These are phyloP conservation scores for Bergia puertoricense DNA, from an alignment of 92 coral and sea anemone species.

Conservation along the genomic window DNA sequence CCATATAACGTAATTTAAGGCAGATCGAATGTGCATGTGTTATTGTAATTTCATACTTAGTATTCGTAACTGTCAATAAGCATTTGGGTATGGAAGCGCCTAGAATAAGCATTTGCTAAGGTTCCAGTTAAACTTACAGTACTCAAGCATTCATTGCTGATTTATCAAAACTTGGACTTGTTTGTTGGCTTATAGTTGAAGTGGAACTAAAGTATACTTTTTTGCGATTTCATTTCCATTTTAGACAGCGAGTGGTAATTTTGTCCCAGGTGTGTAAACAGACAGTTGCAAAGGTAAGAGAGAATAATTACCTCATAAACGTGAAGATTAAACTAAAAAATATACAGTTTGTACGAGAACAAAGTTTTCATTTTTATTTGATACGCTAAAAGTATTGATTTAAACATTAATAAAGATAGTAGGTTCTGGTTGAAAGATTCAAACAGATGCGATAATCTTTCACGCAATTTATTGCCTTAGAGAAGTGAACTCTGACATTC, in stretches of 20 bases:
- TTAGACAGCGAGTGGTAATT: constrained; percentile 82
- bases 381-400: no score
- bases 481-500: not conserved
- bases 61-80: no score
- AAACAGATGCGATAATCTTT: not conserved
- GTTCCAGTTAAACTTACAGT: no score
- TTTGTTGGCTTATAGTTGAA: not conserved
- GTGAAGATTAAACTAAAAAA: not conserved
- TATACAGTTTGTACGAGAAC: not conserved
- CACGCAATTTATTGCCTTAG: not conserved
- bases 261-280: constrained; percentile 97
- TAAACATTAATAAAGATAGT: not conserved
- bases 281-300: constrained; percentile 90
- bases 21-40: no score
- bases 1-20: no score
- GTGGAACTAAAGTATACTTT: not conserved
- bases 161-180: no score
- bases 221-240: not conserved
- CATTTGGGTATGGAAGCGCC: no score
- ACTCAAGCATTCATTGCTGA: not conserved
- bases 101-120: no score
- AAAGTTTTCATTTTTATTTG: no score
- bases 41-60: no score
- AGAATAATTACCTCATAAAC: not conserved
- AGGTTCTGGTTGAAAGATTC: not conserved